phyloP scores from a whole-genome alignment of 2,113 vertebrate species.

The Sylvia atricapilla region DNA sequence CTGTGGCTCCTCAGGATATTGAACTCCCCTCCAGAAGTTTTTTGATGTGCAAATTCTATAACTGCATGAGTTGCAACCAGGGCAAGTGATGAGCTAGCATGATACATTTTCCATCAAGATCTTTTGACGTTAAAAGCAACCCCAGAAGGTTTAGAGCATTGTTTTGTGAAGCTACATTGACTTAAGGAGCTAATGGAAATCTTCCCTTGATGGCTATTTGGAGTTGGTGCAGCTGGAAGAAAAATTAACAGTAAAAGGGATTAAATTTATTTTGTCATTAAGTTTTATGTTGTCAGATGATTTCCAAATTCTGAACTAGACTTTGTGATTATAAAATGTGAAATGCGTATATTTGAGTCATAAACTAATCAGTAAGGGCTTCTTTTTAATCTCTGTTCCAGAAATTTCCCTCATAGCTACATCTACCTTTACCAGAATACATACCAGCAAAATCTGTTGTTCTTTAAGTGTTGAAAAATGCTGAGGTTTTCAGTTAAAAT shows the following conservation, averaged over 20 bases:
- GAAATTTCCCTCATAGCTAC: background rate
- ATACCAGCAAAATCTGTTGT: background rate
- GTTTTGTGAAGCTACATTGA: background rate
- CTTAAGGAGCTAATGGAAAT: background rate
- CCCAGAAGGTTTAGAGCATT: background rate
- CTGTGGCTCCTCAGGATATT: background rate
- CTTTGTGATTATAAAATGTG: background rate
- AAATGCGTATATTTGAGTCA: slow-evolving; percentile 12
- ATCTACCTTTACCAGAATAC: background rate
- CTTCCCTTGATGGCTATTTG: background rate
- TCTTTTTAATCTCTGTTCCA: background rate
- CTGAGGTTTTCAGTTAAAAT: background rate
- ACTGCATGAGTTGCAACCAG: background rate
- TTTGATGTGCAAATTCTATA: background rate
- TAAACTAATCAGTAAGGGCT: background rate
- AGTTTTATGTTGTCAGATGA: background rate
- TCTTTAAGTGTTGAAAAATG: background rate
- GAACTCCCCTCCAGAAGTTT: background rate
- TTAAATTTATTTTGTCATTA: slow-evolving; percentile 27
- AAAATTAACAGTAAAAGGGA: slow-evolving; percentile 28
- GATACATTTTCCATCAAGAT: background rate
- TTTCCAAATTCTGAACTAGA: slow-evolving; percentile 12
- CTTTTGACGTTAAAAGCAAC: slow-evolving; percentile 22
- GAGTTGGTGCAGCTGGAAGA: background rate
- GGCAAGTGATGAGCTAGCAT: background rate